These are phyloP conservation scores for Tangara arthus DNA, from an alignment of 2,797 vertebrate genomes.

Conservation along the genomic window DNA sequence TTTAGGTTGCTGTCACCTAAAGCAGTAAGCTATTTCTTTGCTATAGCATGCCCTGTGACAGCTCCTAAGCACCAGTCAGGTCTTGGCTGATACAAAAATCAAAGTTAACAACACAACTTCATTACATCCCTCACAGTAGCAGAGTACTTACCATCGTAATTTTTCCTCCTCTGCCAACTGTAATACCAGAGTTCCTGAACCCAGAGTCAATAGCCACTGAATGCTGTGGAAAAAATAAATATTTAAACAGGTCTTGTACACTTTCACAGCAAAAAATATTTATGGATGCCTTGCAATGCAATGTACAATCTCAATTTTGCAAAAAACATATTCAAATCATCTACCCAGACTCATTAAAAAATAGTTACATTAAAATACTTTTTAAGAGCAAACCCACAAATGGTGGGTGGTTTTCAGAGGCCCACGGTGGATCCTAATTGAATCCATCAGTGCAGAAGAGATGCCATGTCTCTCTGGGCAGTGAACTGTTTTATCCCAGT, in stretches of 20 bases:
- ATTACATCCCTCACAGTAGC: background rate
- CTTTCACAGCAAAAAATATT: background rate
- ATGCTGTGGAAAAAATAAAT: conserved; percentile 76
- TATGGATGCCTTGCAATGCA: background rate
- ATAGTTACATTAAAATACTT: background rate
- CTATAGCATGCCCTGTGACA: background rate
- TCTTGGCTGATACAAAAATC: background rate
- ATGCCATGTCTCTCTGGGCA: accelerated
- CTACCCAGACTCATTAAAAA: background rate
- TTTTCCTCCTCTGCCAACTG: conserved; percentile 88
- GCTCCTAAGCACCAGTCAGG: background rate
- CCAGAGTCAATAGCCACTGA: conserved; percentile 85
- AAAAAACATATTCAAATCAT: background rate
- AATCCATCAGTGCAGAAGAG: background rate
- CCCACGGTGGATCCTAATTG: background rate
- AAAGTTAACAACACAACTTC: background rate
- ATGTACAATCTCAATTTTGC: background rate
- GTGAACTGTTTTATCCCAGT: background rate
- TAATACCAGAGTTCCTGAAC: conserved; percentile 94
- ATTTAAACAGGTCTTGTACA: background rate
- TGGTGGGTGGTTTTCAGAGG: background rate
- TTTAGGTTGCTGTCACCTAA: background rate
- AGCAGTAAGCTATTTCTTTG: background rate
- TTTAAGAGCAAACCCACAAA: background rate
- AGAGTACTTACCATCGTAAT: conserved; percentile 82